Conservation (phyloP, 2,888 invertebrate species). For the Parnassius mnemosyne region DNA sequence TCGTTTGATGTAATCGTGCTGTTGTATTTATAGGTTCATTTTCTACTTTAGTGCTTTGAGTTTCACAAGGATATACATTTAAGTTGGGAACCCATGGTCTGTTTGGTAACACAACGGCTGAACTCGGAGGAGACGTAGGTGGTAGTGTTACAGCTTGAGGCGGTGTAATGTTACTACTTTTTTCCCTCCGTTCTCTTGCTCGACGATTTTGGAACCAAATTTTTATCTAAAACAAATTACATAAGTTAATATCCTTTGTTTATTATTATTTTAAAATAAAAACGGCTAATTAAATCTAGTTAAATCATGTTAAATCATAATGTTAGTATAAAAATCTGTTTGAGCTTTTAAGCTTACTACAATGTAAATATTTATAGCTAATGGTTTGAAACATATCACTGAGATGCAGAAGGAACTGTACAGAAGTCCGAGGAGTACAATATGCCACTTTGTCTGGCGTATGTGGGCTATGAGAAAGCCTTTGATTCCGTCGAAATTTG, state of each 20-base stretch:
- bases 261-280: conserved; percentile 1
- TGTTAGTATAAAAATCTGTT: too few relatives aligned
- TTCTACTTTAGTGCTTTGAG: conserved; percentile 1
- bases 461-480: too few relatives aligned
- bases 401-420: too few relatives aligned
- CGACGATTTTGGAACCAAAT: conserved; percentile 92
- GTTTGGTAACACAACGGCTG: conserved; percentile 7
- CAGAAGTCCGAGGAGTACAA: too few relatives aligned
- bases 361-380: too few relatives aligned
- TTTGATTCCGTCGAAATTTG: too few relatives aligned
- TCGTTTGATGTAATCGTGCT: conserved; percentile 1
- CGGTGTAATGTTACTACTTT: conserved; percentile 54
- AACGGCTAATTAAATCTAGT: not conserved
- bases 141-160: conserved; percentile 60
- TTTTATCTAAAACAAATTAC: conserved; percentile 65
- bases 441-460: too few relatives aligned
- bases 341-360: too few relatives aligned
- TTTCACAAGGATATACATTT: not conserved
- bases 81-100: conserved; percentile 12
- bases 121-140: conserved; percentile 41
- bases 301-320: too few relatives aligned
- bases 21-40: not conserved
- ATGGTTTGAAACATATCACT: too few relatives aligned
- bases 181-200: conserved; percentile 87
- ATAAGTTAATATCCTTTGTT: not conserved